Conservation (phyloP, 2,797 vertebrate species). For the Crenuchus spilurus region DNA sequence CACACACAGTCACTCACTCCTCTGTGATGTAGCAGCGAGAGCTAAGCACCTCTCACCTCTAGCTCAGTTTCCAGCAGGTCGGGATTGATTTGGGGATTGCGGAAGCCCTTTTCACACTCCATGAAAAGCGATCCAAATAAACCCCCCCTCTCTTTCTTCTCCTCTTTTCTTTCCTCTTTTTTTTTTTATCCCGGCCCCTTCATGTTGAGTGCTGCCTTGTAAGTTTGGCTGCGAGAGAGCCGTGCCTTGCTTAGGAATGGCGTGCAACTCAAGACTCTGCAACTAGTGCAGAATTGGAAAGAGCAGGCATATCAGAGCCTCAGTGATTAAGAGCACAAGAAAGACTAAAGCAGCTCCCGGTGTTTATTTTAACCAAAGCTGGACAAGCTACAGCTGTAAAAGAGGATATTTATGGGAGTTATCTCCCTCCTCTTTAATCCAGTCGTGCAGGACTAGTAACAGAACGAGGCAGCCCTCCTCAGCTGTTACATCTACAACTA, state of each 20-base stretch:
- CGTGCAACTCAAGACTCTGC: constrained; percentile 7
- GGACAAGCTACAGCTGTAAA: not conserved
- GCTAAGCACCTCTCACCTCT: constrained; percentile 53
- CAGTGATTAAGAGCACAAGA: constrained; percentile 23
- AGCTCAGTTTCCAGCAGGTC: constrained; percentile 51
- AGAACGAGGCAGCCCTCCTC: not conserved
- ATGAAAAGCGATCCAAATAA: constrained; percentile 56
- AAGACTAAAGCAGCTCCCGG: not conserved
- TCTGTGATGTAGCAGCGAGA: constrained; percentile 34
- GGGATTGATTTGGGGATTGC: constrained; percentile 60
- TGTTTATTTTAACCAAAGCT: no score
- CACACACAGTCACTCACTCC: not conserved
- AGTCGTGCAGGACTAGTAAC: not conserved
- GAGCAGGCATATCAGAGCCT: not conserved
- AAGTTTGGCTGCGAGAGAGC: constrained; percentile 43
- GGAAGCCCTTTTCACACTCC: constrained; percentile 57
- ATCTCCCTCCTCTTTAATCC: not conserved
- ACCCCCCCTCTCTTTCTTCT: constrained; percentile 28
- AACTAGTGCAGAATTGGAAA: constrained; percentile 22
- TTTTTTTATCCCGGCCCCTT: constrained; percentile 14
- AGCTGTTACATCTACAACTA: constrained; percentile 6
- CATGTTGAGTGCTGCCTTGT: constrained; percentile 43
- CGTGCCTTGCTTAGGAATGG: constrained; percentile 38
- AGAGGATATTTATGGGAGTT: not conserved
- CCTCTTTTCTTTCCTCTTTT: constrained; percentile 14